Base-by-base conservation (phyloP, 2,797 vertebrate genomes). In the Accipiter fasciatus region DNA sequence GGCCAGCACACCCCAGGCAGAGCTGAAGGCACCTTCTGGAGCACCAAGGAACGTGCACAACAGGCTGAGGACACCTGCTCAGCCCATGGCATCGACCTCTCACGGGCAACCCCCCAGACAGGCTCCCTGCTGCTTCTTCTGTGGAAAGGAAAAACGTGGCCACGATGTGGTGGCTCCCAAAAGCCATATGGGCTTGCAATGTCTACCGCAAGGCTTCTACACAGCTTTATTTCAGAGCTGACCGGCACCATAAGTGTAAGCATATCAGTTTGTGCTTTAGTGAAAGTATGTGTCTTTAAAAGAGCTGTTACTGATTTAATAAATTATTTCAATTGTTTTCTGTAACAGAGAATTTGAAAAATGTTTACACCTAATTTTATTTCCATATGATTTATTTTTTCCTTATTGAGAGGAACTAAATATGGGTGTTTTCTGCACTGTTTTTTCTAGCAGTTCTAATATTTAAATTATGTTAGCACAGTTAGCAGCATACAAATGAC, bases 91-190 rank as follows among this genome's bases (percentile, higher is more conserved):
- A 26, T 19, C 31, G 5, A 13, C 15, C 12, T 55, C 5, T 72
- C 1, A 0, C 1, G 5, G 8, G 28, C 24, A 66, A 8, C 5
- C 10, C 6, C 2, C 24, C 2, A 0, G 11, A 15, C 0, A 2
- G 11, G 24, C 1, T 44, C n/a, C 39, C 54, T 54, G 37, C 33
- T 28, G 8, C 20, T 35, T 42, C 14, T 70, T 58, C 35, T 50
- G 2, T 0, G 1, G 33, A 75, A 78, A 55, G 6, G 1, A 8
- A 55, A 57, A 62, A 39, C 0, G 6, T 33, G 44, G 26, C 9
- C 13, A 12, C 17, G 37, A 9, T 52, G 31, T 11, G 2, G 19
- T 47, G 25, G 28, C 16, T 84, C 18, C 6, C 33, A 66, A 70
- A 81, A 91, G 29, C 33, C 29, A 29, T 4, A 7, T 47, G 16